phyloP scores from a whole-genome alignment of 2,888 invertebrate species.

The Nephrotoma appendiculata region DNA sequence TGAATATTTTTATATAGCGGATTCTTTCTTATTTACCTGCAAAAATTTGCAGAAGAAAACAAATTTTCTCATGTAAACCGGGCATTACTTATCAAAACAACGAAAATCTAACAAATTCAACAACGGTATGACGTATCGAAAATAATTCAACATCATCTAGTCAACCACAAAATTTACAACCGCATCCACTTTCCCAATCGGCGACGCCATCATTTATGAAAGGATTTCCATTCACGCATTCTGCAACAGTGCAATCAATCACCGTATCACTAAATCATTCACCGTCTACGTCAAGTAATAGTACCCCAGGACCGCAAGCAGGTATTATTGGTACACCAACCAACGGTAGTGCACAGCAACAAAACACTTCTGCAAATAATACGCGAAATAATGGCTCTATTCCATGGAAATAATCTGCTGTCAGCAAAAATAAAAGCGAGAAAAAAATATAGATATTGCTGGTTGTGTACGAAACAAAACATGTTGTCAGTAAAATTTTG shows the following conservation, averaged over 20 bases:
- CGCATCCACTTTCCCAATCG: slow-evolving; percentile 10
- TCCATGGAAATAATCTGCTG: too few relatives aligned
- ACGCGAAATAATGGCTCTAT: not conserved
- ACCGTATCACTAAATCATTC: not conserved
- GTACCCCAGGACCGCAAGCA: not conserved
- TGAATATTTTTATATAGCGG: too few relatives aligned
- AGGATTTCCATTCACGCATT: slow-evolving; percentile 10
- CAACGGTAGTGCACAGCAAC: not conserved
- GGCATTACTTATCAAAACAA: too few relatives aligned
- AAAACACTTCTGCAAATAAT: not conserved
- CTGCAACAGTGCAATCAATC: slow-evolving; percentile 2
- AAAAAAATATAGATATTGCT: too few relatives aligned
- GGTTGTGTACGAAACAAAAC: too few relatives aligned
- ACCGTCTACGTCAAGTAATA: not conserved
- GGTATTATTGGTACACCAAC: not conserved
- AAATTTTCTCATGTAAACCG: too few relatives aligned
- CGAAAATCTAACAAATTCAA: slow-evolving; percentile 4
- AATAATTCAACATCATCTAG: slow-evolving; percentile 8
- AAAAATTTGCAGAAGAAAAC: too few relatives aligned
- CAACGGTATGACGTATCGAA: not conserved
- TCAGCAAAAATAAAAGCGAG: too few relatives aligned
- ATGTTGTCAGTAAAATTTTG: too few relatives aligned
- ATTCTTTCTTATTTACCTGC: too few relatives aligned
- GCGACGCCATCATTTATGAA: slow-evolving; percentile 8
- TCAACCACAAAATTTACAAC: slow-evolving; percentile 7